Evolutionary conservation across 1,140 invertebrate genomes (phyloP).

Genomic region (Cotesia vestalis): DNA sequence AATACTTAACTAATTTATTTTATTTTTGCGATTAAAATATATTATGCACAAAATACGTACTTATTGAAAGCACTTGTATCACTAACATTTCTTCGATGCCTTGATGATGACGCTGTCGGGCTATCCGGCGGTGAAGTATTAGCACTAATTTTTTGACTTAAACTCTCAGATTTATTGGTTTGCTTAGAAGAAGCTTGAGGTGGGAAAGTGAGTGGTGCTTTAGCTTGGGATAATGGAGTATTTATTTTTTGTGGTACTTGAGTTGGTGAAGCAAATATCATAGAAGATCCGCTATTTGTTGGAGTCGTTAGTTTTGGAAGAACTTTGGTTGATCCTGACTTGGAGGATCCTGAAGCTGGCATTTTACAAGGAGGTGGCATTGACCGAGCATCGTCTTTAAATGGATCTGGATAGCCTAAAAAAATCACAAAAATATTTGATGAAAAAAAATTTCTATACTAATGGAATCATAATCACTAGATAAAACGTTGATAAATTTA

Average conservation of each 20-base stretch:
- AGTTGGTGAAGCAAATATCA: slow-evolving; percentile 50
- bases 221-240: slow-evolving; percentile 48
- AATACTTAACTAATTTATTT: too few species aligned
- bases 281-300: slow-evolving; percentile 46
- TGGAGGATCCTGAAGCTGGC: slow-evolving; percentile 56
- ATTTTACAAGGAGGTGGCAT: slow-evolving; percentile 57
- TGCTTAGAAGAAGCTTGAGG: slow-evolving; percentile 68
- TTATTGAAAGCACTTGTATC: slow-evolving; percentile 88
- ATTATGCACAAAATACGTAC: slow-evolving; percentile 63
- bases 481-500: slow-evolving; percentile 40
- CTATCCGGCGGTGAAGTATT: slow-evolving; percentile 61
- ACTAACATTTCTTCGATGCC: slow-evolving; percentile 84
- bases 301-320: slow-evolving; percentile 54
- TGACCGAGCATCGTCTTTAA: slow-evolving; percentile 60
- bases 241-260: slow-evolving; percentile 52
- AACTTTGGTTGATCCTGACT: slow-evolving; percentile 52
- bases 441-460: background rate
- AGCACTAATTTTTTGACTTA: slow-evolving; percentile 63
- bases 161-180: slow-evolving; percentile 60
- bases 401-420: slow-evolving; percentile 64
- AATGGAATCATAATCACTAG: too few species aligned
- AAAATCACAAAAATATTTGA: background rate
- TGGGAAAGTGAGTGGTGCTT: slow-evolving; percentile 52
- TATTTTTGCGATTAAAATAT: slow-evolving; percentile 32
- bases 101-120: slow-evolving; percentile 60